Evolutionary conservation across 2,888 invertebrate genomes (phyloP).

Genomic region (Mycalesis mineus): DNA sequence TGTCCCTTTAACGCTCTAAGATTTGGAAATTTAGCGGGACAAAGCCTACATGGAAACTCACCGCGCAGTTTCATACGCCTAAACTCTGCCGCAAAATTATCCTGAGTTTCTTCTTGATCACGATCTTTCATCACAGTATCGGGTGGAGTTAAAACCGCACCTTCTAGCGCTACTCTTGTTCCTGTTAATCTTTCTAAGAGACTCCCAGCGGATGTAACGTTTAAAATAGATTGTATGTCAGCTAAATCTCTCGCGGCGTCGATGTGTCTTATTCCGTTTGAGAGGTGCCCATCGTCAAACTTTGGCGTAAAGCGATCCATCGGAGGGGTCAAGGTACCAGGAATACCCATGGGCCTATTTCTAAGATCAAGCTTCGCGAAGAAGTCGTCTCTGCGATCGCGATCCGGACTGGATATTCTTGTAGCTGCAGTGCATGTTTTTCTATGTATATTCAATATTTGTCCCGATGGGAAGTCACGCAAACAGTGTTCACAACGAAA

Average conservation of each 20-base stretch:
- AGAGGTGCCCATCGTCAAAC: constrained; percentile 57
- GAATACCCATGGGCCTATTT: constrained; percentile 80
- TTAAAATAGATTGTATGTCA: constrained; percentile 90
- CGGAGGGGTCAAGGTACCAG: constrained; percentile 67
- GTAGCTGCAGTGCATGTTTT: constrained; percentile 62
- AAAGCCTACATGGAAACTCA: constrained; percentile 94
- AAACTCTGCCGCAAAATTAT: constrained; percentile 89
- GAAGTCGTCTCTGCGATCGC: constrained; percentile 85
- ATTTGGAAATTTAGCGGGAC: constrained; percentile 91
- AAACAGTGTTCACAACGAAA: constrained; percentile 84
- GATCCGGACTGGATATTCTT: constrained; percentile 71
- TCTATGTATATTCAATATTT: constrained; percentile 83
- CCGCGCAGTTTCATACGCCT: constrained; percentile 93
- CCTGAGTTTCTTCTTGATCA: constrained; percentile 84
- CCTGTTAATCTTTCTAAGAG: constrained; percentile 81
- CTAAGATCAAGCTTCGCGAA: constrained; percentile 88
- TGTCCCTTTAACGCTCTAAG: constrained; percentile 93
- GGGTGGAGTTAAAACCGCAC: constrained; percentile 63
- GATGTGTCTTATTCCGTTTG: constrained; percentile 65
- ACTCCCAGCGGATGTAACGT: constrained; percentile 84
- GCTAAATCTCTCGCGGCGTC: constrained; percentile 86
- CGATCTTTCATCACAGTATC: constrained; percentile 63
- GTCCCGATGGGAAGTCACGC: constrained; percentile 84
- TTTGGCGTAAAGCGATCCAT: constrained; percentile 67
- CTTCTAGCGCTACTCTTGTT: constrained; percentile 62